Base-by-base conservation (phyloP, 2,888 invertebrate genomes). In the Frankliniella fusca region DNA sequence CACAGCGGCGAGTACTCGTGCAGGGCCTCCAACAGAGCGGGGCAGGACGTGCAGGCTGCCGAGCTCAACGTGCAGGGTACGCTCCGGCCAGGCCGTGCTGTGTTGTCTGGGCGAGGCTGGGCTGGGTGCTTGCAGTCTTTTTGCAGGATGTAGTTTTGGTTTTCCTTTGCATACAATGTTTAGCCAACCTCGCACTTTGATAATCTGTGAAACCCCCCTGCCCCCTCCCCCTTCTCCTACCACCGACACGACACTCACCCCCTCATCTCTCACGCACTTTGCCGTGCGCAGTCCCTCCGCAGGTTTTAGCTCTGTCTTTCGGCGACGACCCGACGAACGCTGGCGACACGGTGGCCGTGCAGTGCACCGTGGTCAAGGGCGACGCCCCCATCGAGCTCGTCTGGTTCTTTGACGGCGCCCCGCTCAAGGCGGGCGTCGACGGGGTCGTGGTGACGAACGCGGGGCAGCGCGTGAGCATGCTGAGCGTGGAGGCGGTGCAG, bases 31-130 rank as follows among this genome's bases (percentile, higher is more conserved):
- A 91, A 91, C 86, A 85, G 87, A 81, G 90, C 93, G 65, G 94
- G 94, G 84, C 90, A 89, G 85, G 90, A 91, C 85, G 92, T 91
- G 88, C 91, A 92, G 86, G 91, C 92, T 80, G 91, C 93, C 85
- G 89, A 90, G 85, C 89, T 94, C 86, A 90, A 91, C 89, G 92
- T 94, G 86, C 92, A 93, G 88, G 94, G 94, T 94, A 92, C 89
- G 86, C 87, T 12, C 15, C 54, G 15, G 20, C 54, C 54, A 20
- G 54, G 54, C 11, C 5, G 54, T 54, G 54, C 20, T 54, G 54
- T 54, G 54, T 54, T 20, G 54, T 54, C 20, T 54, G 54, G 18
- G 54, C 54, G 54, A n/a, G n/a, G n/a, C n/a, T n/a, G n/a, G n/a
- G n/a, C n/a, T 38, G 38, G 38, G 38, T 38, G 38, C 38, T 38